phyloP scores from a whole-genome alignment of 1,140 invertebrate species.

The Cydia pomonella region DNA sequence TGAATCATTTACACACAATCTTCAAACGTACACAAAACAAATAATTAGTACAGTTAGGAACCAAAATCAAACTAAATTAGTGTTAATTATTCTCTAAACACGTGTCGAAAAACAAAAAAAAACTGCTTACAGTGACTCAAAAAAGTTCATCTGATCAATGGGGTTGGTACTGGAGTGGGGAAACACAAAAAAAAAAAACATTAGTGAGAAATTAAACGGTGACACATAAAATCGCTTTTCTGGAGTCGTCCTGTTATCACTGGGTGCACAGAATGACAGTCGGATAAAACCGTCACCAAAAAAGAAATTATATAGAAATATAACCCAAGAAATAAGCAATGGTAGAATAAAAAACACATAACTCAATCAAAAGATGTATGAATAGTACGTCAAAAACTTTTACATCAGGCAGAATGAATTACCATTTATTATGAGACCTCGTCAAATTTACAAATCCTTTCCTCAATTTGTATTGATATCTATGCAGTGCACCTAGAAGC shows the following conservation, averaged over 20 bases:
- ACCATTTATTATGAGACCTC: too few species aligned
- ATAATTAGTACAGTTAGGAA: constrained; percentile 49
- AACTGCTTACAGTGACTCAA: constrained; percentile 77
- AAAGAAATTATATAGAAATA: constrained; percentile 18
- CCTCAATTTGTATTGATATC: too few species aligned
- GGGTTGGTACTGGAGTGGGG: constrained; percentile 74
- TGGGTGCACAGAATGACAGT: constrained; percentile 32
- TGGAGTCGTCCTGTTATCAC: constrained; percentile 40
- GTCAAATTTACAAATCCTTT: too few species aligned
- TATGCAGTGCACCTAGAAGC: too few species aligned
- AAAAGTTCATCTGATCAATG: constrained; percentile 80
- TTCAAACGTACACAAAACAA: constrained; percentile 41
- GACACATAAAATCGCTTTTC: constrained; percentile 40
- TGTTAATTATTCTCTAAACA: constrained; percentile 42
- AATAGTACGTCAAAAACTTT: neutral
- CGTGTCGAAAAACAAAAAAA: constrained; percentile 49
- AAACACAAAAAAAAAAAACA: constrained; percentile 65
- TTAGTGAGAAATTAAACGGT: constrained; percentile 54
- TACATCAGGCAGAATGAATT: neutral
- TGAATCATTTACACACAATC: neutral
- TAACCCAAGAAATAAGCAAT: constrained; percentile 16
- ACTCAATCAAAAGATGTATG: neutral
- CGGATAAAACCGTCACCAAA: constrained; percentile 4
- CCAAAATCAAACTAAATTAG: constrained; percentile 35
- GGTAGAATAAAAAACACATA: neutral